Percentiles rank a stretch among this genome's conserved stretches.
Evolutionary conservation across 2,113 vertebrate species (phyloP).

Genomic region (Colinus virginianus): DNA sequence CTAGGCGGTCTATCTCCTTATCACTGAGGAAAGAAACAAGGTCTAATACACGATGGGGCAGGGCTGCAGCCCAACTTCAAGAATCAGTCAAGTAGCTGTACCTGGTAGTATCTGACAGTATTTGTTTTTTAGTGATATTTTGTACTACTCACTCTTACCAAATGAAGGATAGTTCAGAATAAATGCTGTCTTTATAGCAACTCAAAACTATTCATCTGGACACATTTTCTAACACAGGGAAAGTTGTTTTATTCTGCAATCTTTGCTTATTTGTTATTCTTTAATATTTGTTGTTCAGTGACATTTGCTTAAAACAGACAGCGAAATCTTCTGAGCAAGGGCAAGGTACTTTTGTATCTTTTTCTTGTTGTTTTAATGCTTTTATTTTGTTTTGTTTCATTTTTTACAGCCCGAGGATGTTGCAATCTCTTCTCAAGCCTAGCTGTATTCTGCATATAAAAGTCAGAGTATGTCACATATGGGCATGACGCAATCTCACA

Average conservation of each 20-base stretch:
- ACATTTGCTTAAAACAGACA: background rate
- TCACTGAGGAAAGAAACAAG: background rate
- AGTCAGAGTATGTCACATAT: background rate
- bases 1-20: background rate
- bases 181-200: background rate
- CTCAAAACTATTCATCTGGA: background rate
- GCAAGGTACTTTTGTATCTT: fast-evolving
- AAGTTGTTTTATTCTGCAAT: background rate
- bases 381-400: background rate
- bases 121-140: background rate
- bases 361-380: background rate
- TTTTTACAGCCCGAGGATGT: background rate
- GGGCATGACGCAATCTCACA: background rate
- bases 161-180: background rate
- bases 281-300: background rate
- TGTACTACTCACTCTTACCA: background rate
- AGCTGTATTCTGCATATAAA: background rate
- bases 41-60: background rate
- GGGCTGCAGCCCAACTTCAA: background rate
- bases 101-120: background rate
- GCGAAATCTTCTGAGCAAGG: background rate
- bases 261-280: background rate
- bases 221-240: background rate
- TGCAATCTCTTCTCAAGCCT: background rate
- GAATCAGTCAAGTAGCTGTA: background rate